Base-by-base conservation (phyloP, 2,797 vertebrate genomes). In the Sardinella longiceps region DNA sequence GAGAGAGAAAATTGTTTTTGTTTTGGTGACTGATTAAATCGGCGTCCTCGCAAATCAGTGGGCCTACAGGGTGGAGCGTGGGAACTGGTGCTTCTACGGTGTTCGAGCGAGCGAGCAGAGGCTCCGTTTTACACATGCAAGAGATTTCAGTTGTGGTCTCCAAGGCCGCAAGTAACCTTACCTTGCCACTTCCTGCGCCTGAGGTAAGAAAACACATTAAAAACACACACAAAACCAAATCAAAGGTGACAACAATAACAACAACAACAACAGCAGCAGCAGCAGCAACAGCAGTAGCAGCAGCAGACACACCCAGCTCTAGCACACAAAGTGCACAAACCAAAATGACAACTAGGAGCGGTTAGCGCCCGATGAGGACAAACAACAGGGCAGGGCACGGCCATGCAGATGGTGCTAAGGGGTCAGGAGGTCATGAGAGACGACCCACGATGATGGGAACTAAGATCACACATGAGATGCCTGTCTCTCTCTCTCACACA, bases 141-240 rank as follows among this genome's bases (percentile, higher is more conserved):
- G 18, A 91, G 80, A 86, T 88, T 86, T 85, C 30, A 82, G 83
- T 48, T 85, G 86, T 85, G 90, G 91, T 88, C 87, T 89, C 83
- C 89, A 89, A 92, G 91, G 90, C 88, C 84, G 85, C 33, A 70
- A 74, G 87, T 87, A 81, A 88, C 88, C 95, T 95, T 94, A 95
- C 95, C 95, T 94, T 90, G 70, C 83, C 87, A 82, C 81, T 86
- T 88, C 94, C 93, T 85, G 89, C 88, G 91, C 93, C 95, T 94
- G 94, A 89, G 89, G 93, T 89, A 91, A 87, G 92, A 89, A 86
- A 39, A 88, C 5, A 74, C 77, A 81, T 83, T 81, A 87, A 83
- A 83, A 89, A 85, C 74, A 90, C 89, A 87, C 81, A 30, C 86
- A 83, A 90, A 83, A 88, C 87, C 89, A 82, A 58, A 90, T 63